Base-by-base conservation (phyloP, 2,888 invertebrate genomes). In the Rugalucina vietnamica region DNA sequence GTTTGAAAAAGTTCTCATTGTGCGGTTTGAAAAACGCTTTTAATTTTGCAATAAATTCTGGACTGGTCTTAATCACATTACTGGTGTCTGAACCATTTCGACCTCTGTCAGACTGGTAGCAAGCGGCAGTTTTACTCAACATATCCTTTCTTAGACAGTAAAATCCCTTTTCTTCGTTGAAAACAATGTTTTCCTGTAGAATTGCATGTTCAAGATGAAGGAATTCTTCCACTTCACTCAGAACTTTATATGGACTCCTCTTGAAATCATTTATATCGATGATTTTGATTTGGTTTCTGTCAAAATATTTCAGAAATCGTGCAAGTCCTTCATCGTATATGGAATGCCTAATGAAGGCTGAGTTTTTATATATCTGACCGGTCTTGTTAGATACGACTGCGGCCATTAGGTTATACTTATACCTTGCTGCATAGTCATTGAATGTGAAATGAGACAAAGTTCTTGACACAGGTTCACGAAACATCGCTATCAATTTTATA, bases 161-260 rank as follows among this genome's bases (percentile, higher is more conserved):
- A 96, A 99, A 98, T 79, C 99, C 98, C 95, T 98, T 98, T 27
- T 98, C 98, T 95, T 97, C 97, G 95, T 99, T 99, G 95, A 98
- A 99, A 95, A 98, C 98, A 95, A 99, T 98, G 95, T 98, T 98
- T 95, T 97, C 97, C 12, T 81, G 76, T 21, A 79, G 70, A 18
- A 93, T 84, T 29, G 81, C 54, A 50, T 87, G 89, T 18, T 87
- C 71, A 3, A 93, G 70, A 2, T 90, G 87, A 2, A 93, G 84
- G 75, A 93, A 93, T 0, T 80, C 74, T 82, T 93, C 92, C 21
- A 93, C 87, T 21, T 86, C 78, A 12, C 84, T 76, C 21, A 94
- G 81, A 78, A 91, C 92, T 5, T 65, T 49, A 24, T 88, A 88
- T 18, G 94, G 94, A 72, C 91, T 73, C 0, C 43, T 54, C 0